phyloP scores from a whole-genome alignment of 2,888 invertebrate genomes.

The Agrotis segetum region DNA sequence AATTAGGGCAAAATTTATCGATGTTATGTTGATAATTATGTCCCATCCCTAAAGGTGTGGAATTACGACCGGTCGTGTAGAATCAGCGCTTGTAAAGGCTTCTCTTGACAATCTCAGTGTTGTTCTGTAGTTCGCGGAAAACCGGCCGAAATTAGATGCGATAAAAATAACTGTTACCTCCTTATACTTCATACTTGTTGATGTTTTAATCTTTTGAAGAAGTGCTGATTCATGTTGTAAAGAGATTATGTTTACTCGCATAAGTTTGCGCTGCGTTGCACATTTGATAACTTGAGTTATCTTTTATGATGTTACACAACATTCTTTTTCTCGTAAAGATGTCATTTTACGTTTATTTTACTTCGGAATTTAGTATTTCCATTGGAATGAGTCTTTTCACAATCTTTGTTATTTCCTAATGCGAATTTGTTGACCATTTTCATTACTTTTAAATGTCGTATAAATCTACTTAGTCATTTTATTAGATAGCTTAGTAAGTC shows the following conservation, averaged over 20 bases:
- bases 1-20: constrained; percentile 59
- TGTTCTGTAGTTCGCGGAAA: constrained; percentile 58
- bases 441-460: background rate
- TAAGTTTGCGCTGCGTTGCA: background rate
- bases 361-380: background rate
- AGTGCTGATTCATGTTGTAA: constrained; percentile 16
- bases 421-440: background rate
- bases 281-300: constrained; percentile 3
- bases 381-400: background rate
- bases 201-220: constrained; percentile 31
- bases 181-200: constrained; percentile 8
- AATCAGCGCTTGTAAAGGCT: constrained; percentile 84
- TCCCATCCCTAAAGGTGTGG: constrained; percentile 80
- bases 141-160: constrained; percentile 59
- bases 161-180: constrained; percentile 62
- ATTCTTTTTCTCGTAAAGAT: background rate
- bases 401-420: background rate
- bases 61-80: constrained; percentile 83
- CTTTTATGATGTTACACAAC: background rate
- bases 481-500: too few species aligned
- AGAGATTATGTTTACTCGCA: constrained; percentile 10
- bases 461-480: too few species aligned
- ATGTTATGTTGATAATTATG: constrained; percentile 39
- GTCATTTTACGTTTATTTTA: background rate
- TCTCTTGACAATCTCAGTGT: constrained; percentile 69